Evolutionary conservation across 1,140 invertebrate species (phyloP).

Genomic region (Drosophila elegans): DNA sequence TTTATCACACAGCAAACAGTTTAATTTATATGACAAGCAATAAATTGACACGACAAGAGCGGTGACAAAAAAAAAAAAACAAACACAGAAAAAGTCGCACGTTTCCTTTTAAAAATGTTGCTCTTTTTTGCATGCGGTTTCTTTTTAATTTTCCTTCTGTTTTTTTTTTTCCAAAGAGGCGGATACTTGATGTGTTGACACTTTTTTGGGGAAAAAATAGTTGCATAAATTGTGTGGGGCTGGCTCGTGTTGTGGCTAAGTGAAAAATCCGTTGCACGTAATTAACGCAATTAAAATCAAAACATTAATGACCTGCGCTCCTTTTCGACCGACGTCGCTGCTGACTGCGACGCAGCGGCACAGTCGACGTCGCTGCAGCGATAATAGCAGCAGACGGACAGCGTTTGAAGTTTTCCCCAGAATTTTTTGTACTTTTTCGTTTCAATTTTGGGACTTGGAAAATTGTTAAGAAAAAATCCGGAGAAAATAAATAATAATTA

Average conservation of each 20-base stretch:
- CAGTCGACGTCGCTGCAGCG: slow-evolving; percentile 14
- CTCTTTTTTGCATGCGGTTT: slow-evolving; percentile 2
- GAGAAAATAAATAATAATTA: slow-evolving; percentile 21
- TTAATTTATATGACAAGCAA: slow-evolving; percentile 78
- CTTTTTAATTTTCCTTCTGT: slow-evolving; percentile 4
- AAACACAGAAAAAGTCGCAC: slow-evolving; percentile 6
- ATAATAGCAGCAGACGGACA: slow-evolving; percentile 16
- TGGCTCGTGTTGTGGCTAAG: slow-evolving; percentile 37
- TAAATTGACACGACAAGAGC: slow-evolving; percentile 59
- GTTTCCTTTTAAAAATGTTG: slow-evolving; percentile 15
- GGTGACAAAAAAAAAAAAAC: slow-evolving; percentile 31
- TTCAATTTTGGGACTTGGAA: not conserved
- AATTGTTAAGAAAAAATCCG: not conserved
- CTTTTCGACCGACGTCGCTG: slow-evolving; percentile 29
- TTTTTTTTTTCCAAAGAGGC: not conserved
- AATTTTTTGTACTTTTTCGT: not conserved
- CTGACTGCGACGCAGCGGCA: slow-evolving; percentile 27
- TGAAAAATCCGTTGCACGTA: slow-evolving; percentile 84
- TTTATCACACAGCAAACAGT: slow-evolving; percentile 62
- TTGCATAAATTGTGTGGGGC: slow-evolving; percentile 4
- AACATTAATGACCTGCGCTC: slow-evolving; percentile 84
- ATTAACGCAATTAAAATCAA: slow-evolving; percentile 85
- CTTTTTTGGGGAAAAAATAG: slow-evolving; percentile 7
- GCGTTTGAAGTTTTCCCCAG: not conserved
- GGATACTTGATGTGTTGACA: slow-evolving; percentile 25